Conservation (phyloP, 2,113 vertebrate species). For the Ploceus nigricollis region DNA sequence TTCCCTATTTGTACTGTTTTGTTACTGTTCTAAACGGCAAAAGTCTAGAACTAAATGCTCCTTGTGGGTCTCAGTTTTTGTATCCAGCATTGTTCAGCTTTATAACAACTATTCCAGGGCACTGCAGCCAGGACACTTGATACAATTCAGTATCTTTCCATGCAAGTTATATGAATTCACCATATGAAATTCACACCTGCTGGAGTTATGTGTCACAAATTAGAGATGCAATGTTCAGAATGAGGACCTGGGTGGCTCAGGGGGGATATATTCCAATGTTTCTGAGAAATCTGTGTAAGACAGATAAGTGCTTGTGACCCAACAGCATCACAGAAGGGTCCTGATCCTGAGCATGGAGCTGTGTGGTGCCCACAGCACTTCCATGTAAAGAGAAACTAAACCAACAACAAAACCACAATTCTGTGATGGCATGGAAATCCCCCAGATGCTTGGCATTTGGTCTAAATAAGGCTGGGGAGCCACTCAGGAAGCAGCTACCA, state of each 20-base stretch:
- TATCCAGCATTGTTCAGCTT: background rate
- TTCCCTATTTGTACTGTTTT: background rate
- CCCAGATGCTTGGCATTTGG: background rate
- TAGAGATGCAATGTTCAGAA: background rate
- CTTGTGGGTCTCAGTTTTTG: background rate
- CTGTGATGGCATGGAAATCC: accelerated
- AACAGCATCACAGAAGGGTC: accelerated
- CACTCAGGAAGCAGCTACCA: background rate
- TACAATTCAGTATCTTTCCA: background rate
- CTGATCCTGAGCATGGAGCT: background rate
- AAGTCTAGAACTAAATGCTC: background rate
- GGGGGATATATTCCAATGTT: background rate
- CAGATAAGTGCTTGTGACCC: background rate
- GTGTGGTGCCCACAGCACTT: background rate
- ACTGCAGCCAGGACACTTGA: background rate
- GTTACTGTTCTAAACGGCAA: background rate
- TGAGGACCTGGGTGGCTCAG: background rate
- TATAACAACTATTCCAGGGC: background rate
- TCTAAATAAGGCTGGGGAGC: background rate
- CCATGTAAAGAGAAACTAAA: background rate
- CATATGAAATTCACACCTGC: background rate
- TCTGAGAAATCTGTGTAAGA: background rate
- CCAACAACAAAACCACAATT: background rate
- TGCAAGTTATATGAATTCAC: background rate
- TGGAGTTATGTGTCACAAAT: background rate